Base-by-base conservation (phyloP, 2,797 vertebrate species). In the Chrysocyon brachyurus region DNA sequence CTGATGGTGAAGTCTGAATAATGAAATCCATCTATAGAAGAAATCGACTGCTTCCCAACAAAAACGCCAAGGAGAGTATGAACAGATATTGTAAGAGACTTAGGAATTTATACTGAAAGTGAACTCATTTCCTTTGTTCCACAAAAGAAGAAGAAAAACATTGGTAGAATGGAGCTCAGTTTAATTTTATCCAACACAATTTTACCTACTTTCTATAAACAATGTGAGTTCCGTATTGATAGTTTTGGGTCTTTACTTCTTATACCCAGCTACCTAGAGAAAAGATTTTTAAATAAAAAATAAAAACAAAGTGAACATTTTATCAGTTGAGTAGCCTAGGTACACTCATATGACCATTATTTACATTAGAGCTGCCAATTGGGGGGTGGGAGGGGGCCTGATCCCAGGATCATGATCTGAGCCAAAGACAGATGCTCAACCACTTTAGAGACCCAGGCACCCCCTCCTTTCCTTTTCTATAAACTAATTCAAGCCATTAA, bases 1-100 rank as follows among this genome's bases (percentile, higher is more conserved):
- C 90, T 96, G 87, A 97, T 91, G 82, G 85, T 96, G 95, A 96
- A 95, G 96, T 40, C 91, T 97, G 97, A 97, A 97, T 98, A 98
- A 97, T 97, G 83, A 95, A 98, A 97, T 91, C 78, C 81, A 73
- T 97, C 96, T 92, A 97, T 63, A 97, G 94, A 97, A 89, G 87
- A 96, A 97, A 97, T 97, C 0, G 56, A 97, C 82, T 85, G 31
- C 78, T 36, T 97, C 64, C 59, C 93, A 91, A 70, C 11, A 28
- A 97, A 97, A 97, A 96, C 94, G 82, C 88, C 86, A 95, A 72
- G n/a, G 12, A 93, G 85, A 95, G 49, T 84, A 78, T 86, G 87
- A 96, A 70, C 31, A 79, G 87, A 96, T 97, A 97, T 82, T 93
- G 75, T 87, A 91, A 96, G 95, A 91, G 93, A 87, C 46, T 77